Conservation (phyloP, 1,140 invertebrate genomes). For the Belonocnema kinseyi region DNA sequence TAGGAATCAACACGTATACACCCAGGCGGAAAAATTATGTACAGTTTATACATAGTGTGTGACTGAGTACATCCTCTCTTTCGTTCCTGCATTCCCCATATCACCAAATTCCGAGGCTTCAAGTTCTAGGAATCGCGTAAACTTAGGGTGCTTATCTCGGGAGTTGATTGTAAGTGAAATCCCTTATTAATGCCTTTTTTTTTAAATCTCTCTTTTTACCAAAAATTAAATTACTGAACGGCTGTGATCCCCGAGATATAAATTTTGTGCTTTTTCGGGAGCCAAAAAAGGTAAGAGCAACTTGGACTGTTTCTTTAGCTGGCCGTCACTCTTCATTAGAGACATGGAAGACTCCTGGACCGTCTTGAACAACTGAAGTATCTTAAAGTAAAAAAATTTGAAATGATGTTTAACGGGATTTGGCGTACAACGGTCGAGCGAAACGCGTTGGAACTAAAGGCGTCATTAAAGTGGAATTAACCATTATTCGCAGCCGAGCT, state of each 20-base stretch:
- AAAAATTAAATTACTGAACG: not conserved
- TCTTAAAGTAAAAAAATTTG: constrained; percentile 1
- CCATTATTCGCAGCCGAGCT: constrained; percentile 50
- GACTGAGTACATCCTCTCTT: too few species aligned
- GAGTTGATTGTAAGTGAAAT: too few species aligned
- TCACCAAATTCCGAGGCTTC: too few species aligned
- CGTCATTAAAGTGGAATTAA: constrained; percentile 54
- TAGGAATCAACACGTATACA: too few species aligned
- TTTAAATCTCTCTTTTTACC: too few species aligned
- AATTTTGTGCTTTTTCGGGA: not conserved
- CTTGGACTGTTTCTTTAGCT: not conserved
- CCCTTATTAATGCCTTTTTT: too few species aligned
- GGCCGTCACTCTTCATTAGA: constrained; percentile 23
- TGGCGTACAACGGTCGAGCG: constrained; percentile 30
- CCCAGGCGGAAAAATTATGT: too few species aligned
- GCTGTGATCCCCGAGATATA: not conserved
- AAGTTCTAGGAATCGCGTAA: too few species aligned
- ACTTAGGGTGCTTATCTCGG: too few species aligned
- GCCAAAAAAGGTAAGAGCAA: not conserved
- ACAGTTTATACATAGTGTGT: too few species aligned
- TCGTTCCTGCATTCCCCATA: too few species aligned
- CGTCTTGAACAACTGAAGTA: constrained; percentile 19
- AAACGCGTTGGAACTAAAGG: constrained; percentile 47
- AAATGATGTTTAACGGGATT: constrained; percentile 28
- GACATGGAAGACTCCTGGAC: constrained; percentile 1